A percentile compares a stretch with the other conserved stretches of the same genome.
Conservation (phyloP, 2,888 invertebrate species). For the Meta bourneti region DNA sequence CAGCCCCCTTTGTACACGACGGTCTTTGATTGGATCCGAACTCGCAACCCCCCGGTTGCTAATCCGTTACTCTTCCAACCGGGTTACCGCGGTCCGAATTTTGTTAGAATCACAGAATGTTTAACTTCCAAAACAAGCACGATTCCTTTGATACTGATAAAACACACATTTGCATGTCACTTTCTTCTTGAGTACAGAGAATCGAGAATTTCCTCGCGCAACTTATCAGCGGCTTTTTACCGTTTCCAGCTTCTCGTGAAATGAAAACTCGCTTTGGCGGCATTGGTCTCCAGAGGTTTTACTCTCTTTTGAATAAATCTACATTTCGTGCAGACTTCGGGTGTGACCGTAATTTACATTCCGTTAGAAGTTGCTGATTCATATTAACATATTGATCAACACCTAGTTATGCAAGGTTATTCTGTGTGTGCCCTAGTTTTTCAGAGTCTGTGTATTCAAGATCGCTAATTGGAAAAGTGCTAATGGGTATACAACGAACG, state of each 20-base stretch:
- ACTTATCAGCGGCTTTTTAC: neutral
- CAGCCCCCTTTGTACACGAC: too few relatives aligned
- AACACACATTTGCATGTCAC: neutral
- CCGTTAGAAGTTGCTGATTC: neutral
- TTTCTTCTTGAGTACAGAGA: neutral
- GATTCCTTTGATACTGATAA: neutral
- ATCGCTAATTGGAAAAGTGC: neutral
- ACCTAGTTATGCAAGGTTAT: slow-evolving; percentile 12
- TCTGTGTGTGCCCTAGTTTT: neutral
- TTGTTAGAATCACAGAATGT: too few relatives aligned
- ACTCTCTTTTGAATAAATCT: neutral
- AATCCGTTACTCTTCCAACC: too few relatives aligned
- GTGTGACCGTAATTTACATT: slow-evolving; percentile 12
- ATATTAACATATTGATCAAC: slow-evolving; percentile 23
- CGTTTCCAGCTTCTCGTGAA: neutral
- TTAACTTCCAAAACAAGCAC: neutral
- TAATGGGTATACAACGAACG: too few relatives aligned
- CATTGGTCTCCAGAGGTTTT: neutral
- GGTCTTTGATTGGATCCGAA: too few relatives aligned
- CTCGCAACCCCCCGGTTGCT: too few relatives aligned
- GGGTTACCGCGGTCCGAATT: too few relatives aligned
- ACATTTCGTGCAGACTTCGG: neutral
- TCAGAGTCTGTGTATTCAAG: neutral
- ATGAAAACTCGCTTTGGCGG: neutral
- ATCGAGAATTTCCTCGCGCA: neutral